Base-by-base conservation (phyloP, 2,888 invertebrate genomes). In the Pristionchus japonicus region DNA sequence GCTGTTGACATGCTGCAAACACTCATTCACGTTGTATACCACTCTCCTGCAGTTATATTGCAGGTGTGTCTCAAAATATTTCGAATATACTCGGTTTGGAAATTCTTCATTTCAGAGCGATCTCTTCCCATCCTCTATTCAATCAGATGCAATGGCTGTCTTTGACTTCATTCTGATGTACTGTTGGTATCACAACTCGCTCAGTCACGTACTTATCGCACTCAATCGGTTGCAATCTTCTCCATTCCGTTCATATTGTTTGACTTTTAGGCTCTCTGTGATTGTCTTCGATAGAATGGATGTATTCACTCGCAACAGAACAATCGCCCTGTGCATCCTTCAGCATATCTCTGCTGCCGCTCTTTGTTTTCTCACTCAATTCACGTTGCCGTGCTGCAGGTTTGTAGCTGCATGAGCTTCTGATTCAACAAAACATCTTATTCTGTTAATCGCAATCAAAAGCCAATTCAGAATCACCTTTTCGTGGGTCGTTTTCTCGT, bases 111-210 rank as follows among this genome's bases (percentile, higher is more conserved):
- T 31, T 27, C 37, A 70, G 80, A 13, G 27, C 9, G 43, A 80
- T 40, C n/a, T 80, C 31, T 47, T 80, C 23, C 80, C 80, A 3
- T 3, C 43, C 11, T 27, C 7, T 2, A 0, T 80, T 11, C 47
- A 80, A 15, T 23, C n/a, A 0, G 7, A 23, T 0, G 47, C 47
- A 15, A 7, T 47, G 27, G 27, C 20, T 13, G 17, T 47, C 13
- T 31, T 80, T 13, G 37, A 80, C 23, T 37, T 31, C 13, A n/a
- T 47, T 3, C 34, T 77, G 43, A 77, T 74, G 74, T 74, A 20
- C 40, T 74, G 74, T 31, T 74, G 74, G 74, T 74, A 74, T 31
- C 74, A 74, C 74, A 74, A 74, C n/a, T 37, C 74, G 20, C 80
- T 80, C 47, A 27, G 47, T 13, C 80, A 80, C 27, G 17, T n/a